Evolutionary conservation across 2,797 vertebrate species (phyloP).

Genomic region (Coccyzus lansbergi): DNA sequence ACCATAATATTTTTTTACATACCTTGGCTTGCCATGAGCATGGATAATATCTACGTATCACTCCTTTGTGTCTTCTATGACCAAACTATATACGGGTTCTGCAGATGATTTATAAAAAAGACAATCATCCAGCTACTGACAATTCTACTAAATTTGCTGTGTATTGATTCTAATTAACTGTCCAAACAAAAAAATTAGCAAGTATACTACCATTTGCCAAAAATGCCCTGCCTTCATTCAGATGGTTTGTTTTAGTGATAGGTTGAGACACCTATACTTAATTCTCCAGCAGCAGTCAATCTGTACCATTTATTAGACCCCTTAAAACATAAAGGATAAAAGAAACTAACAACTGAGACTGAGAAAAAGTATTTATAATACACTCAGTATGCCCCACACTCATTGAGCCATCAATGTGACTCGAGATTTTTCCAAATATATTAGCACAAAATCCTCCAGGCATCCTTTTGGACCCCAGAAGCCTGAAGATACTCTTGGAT

Average conservation of each 20-base stretch:
- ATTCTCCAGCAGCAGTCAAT: neutral
- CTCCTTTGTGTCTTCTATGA: neutral
- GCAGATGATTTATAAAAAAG: neutral
- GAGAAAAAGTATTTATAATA: neutral
- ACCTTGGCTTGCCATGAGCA: neutral
- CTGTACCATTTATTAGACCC: neutral
- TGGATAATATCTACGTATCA: neutral
- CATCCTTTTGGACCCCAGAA: neutral
- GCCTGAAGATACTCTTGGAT: neutral
- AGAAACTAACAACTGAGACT: neutral
- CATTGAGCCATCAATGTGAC: conserved; percentile 10
- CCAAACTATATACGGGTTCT: neutral
- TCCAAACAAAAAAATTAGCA: neutral
- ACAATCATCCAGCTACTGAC: neutral
- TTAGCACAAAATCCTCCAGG: neutral
- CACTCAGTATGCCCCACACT: neutral
- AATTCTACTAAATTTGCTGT: neutral
- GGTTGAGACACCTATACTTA: neutral
- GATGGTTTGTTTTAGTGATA: neutral
- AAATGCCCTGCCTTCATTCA: neutral
- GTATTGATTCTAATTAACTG: neutral
- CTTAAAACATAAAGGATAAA: neutral
- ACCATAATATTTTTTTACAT: neutral
- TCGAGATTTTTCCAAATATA: conserved; percentile 40
- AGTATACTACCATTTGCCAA: neutral